phyloP scores from a whole-genome alignment of 1,140 invertebrate genomes.

The Drosophila sucinea region DNA sequence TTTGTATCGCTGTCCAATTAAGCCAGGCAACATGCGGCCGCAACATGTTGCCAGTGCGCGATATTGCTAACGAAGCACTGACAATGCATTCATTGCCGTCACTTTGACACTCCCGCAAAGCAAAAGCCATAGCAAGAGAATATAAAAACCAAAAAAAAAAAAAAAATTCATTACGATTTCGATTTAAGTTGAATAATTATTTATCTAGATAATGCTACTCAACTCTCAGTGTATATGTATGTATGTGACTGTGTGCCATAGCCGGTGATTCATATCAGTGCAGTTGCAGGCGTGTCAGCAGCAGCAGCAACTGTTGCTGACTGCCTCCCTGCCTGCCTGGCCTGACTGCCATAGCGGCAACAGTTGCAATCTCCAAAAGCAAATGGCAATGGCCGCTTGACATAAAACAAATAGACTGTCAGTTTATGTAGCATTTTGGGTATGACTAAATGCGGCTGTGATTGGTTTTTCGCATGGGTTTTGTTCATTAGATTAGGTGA shows the following conservation, averaged over 20 bases:
- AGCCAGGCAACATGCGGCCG: conserved; percentile 68
- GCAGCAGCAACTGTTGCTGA: conserved; percentile 43
- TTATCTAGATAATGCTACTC: conserved; percentile 79
- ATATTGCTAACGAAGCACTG: conserved; percentile 80
- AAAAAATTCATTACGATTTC: conserved; percentile 81
- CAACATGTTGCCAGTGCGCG: conserved; percentile 67
- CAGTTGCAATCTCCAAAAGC: conserved; percentile 40
- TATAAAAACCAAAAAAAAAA: conserved; percentile 26
- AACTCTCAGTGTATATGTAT: conserved; percentile 21
- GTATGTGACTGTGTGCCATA: conserved; percentile 17
- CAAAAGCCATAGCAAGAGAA: too few species aligned
- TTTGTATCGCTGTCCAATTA: conserved; percentile 80
- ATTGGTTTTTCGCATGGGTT: conserved; percentile 55
- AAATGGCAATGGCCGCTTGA: conserved; percentile 61
- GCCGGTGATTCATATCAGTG: conserved; percentile 71
- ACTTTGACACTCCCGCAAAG: conserved; percentile 76
- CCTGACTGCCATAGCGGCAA: conserved; percentile 2
- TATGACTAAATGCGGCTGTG: conserved; percentile 74
- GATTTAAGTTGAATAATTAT: conserved; percentile 82
- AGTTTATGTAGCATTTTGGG: conserved; percentile 75
- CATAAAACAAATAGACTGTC: conserved; percentile 80
- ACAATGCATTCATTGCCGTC: conserved; percentile 73
- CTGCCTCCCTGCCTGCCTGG: neutral
- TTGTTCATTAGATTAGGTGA: conserved; percentile 36
- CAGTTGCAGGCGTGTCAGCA: conserved; percentile 76